Conservation (phyloP, 1,140 invertebrate genomes). For the Sitodiplosis mosellana region DNA sequence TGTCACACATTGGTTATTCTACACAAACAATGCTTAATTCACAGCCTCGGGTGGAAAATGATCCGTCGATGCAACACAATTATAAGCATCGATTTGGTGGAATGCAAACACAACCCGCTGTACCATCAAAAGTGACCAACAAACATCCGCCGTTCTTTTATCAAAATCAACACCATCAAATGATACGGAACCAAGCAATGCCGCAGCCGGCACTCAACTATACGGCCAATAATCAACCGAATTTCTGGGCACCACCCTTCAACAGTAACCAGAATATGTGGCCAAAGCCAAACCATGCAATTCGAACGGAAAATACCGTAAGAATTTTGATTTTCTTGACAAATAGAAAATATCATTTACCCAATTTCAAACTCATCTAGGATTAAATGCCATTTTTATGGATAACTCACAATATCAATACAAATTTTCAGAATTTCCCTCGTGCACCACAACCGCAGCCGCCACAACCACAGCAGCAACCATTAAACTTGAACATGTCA, state of each 20-base stretch:
- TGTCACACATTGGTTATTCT: conserved; percentile 4
- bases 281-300: conserved; percentile 13
- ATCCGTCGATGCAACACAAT: not conserved
- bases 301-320: no score
- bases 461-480: conserved; percentile 2
- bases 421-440: not conserved
- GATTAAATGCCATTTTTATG: no score
- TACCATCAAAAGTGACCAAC: conserved; percentile 6
- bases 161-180: conserved; percentile 6
- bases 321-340: no score
- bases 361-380: no score
- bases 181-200: conserved; percentile 5
- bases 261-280: not conserved
- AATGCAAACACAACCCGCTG: not conserved
- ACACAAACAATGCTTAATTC: not conserved
- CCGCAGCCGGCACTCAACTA: conserved; percentile 14
- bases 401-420: not conserved
- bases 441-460: not conserved
- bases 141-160: conserved; percentile 18
- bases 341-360: no score
- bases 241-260: conserved; percentile 5
- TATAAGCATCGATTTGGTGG: not conserved
- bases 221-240: conserved; percentile 11
- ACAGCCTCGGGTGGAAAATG: not conserved
- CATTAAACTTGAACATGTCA: not conserved